A percentile compares a stretch with the other conserved stretches of the same genome.
Conservation (phyloP, 2,113 vertebrate genomes). For the Anhinga rufa region DNA sequence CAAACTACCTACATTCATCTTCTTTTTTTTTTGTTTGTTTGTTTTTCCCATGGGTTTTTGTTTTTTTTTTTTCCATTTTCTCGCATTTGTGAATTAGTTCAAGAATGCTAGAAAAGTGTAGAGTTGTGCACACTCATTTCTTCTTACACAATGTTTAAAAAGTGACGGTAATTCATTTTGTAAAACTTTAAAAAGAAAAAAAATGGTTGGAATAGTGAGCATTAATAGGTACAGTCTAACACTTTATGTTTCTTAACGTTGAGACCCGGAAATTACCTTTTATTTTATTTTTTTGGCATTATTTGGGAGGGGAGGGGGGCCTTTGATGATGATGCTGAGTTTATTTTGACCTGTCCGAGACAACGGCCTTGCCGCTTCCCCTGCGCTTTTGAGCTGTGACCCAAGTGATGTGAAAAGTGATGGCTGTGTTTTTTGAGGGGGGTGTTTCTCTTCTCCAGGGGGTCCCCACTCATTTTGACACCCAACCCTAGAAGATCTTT, state of each 20-base stretch:
- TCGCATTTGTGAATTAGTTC: conserved; percentile 89
- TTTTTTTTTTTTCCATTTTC: conserved; percentile 65
- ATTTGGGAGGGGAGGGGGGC: not conserved
- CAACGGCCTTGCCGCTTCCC: conserved; percentile 30
- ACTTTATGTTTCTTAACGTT: conserved; percentile 72
- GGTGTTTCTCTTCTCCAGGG: not conserved
- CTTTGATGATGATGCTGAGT: not conserved
- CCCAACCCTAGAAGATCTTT: not conserved
- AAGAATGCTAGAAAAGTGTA: conserved; percentile 91
- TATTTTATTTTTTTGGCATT: conserved; percentile 18
- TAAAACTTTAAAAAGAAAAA: conserved; percentile 75
- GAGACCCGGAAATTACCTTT: conserved; percentile 68
- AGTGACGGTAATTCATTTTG: conserved; percentile 82
- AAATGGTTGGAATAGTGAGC: conserved; percentile 79
- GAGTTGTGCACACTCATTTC: conserved; percentile 88
- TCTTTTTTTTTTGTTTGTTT: conserved; percentile 41
- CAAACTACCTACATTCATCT: conserved; percentile 74
- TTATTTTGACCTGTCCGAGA: conserved; percentile 28
- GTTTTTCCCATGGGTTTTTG: not conserved
- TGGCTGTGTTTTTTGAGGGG: not conserved
- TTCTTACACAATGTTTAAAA: conserved; percentile 76
- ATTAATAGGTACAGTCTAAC: conserved; percentile 77
- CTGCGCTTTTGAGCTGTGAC: conserved; percentile 13
- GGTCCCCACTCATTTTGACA: no score
- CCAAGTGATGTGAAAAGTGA: conserved; percentile 70